Evolutionary conservation across 23 tunicate species (phyloP), one percentile per base, ranked within the genome.

Genomic region (Halocynthia aurantium): DNA sequence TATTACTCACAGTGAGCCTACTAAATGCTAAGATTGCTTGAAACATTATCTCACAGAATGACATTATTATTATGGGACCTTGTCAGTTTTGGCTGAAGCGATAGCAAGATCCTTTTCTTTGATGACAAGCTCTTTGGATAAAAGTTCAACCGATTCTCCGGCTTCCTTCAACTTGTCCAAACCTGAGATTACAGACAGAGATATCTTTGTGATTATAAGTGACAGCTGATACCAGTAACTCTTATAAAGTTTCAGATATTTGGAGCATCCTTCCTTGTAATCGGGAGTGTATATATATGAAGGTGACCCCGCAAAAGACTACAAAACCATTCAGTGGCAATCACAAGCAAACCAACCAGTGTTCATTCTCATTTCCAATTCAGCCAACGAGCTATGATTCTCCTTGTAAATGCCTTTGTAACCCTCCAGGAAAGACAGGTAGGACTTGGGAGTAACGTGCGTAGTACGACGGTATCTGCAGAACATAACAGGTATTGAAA

Each of bases 371-470:
- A 62, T 73, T 7, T 93, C 82, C 31, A 96, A 80, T 50, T 96
- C 93, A 18, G 77, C 87, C 44, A 96, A 77, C 53, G 60, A 81
- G 7, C 84, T 57, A 56, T 85, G 88, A 20, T 96, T 96, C 40
- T 89, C 99, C 51, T 89, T 75, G 84, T 96, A 96, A 52, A 96
- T 96, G 51, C 70, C 77, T 55, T 83, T 89, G 69, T 96, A 96
- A 61, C 99, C 99, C 17, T 89, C 96, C 83, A 96, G 62, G 76
- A 96, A 96, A 6, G 99, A 96, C 20, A 96, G 74, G 66, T 96
- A 96, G 17, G 99, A 96, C 69, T 96, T 96, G 22, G 99, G 99
- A 10, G 99, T 96, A 55, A 96, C 99, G 65, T 96, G 99, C 15
- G 99, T 96, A 7, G 99, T 96, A 6, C 99, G 85, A 6, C 99